These are phyloP conservation scores for Sphaeramia orbicularis DNA, from an alignment of 2,797 vertebrate genomes.

Conservation along the genomic window DNA sequence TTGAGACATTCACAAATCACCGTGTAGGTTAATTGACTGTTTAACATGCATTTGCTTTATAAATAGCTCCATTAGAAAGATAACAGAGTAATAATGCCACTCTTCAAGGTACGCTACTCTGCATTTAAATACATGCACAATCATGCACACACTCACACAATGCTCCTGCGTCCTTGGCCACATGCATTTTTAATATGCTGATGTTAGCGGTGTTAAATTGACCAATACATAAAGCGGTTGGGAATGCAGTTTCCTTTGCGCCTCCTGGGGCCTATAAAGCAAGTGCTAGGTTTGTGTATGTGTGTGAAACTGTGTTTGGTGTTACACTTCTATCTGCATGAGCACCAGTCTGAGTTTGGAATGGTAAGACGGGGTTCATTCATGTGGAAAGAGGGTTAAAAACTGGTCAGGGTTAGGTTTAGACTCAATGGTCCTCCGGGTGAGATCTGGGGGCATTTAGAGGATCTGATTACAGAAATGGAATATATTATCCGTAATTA, in stretches of 20 bases:
- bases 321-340: not conserved
- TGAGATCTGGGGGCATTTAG: too few species aligned
- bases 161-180: constrained; percentile 47
- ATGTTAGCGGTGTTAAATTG: constrained; percentile 76
- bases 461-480: too few species aligned
- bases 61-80: constrained; percentile 44
- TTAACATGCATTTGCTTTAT: constrained; percentile 27
- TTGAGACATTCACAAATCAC: constrained; percentile 19
- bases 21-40: constrained; percentile 44
- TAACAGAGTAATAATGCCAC: constrained; percentile 32
- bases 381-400: too few species aligned
- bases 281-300: constrained; percentile 22
- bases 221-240: constrained; percentile 68
- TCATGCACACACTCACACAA: not conserved
- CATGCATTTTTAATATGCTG: constrained; percentile 79
- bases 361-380: too few species aligned
- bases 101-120: constrained; percentile 30
- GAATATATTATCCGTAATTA: too few species aligned
- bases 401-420: too few species aligned
- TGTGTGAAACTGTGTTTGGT: constrained; percentile 1
- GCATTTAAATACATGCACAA: constrained; percentile 33
- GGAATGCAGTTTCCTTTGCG: constrained; percentile 65
- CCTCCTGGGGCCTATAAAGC: constrained; percentile 59
- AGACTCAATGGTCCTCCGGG: too few species aligned
- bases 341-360: not conserved